Evolutionary conservation across 2,888 invertebrate genomes (phyloP).

Genomic region (Pachycephus smyrnensis): DNA sequence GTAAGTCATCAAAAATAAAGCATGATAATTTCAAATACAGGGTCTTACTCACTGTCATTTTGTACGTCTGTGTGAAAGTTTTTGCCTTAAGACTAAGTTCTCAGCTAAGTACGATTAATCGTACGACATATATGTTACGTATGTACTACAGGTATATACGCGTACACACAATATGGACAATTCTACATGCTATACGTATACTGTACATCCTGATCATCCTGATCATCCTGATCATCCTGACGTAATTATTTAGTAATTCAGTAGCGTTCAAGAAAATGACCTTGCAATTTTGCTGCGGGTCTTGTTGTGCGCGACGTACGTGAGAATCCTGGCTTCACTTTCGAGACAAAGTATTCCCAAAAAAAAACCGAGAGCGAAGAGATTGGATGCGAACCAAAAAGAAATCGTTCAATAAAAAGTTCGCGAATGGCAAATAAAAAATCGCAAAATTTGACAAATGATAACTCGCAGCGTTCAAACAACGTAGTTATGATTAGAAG

Average conservation of each 20-base stretch:
- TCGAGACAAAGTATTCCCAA: background rate
- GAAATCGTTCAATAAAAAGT: background rate
- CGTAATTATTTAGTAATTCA: background rate
- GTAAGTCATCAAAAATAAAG: background rate
- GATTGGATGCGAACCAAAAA: background rate
- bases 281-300: background rate
- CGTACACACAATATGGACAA: background rate
- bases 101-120: background rate
- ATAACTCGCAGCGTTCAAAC: background rate
- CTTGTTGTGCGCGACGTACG: background rate
- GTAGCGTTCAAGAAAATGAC: background rate
- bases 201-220: background rate
- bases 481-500: too few species aligned
- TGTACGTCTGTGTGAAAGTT: constrained; percentile 13
- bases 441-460: background rate
- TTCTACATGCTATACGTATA: background rate
- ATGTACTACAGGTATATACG: background rate
- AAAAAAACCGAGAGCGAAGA: too few species aligned
- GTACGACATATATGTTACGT: background rate
- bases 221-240: background rate
- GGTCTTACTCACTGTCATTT: constrained; percentile 23
- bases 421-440: background rate
- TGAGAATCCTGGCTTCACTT: background rate
- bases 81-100: background rate
- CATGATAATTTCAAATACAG: constrained; percentile 16